Evolutionary conservation across 2,888 invertebrate species (phyloP).

Genomic region (Biston stratarius): DNA sequence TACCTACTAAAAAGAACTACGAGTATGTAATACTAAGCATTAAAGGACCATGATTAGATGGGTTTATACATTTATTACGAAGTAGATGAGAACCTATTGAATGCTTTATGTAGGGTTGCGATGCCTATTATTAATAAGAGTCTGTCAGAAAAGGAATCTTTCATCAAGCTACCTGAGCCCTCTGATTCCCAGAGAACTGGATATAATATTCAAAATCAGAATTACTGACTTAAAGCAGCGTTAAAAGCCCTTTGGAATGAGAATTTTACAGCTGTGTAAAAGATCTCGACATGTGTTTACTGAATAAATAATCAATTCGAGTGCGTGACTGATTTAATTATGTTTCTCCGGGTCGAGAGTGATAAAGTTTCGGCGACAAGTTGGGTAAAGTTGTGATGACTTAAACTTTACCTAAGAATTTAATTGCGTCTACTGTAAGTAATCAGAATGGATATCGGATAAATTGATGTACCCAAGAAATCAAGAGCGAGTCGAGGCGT

Average conservation of each 20-base stretch:
- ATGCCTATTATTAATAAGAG: conserved; percentile 27
- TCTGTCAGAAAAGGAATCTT: conserved; percentile 34
- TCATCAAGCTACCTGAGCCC: conserved; percentile 29
- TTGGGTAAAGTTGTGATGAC: conserved; percentile 19
- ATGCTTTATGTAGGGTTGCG: conserved; percentile 26
- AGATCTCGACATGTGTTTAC: conserved; percentile 43
- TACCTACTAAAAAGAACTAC: too few species aligned
- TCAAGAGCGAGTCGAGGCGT: conserved; percentile 50
- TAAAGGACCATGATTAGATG: conserved; percentile 14
- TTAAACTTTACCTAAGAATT: conserved; percentile 26
- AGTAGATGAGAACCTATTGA: conserved; percentile 19
- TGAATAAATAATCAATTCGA: conserved; percentile 48
- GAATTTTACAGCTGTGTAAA: conserved; percentile 44
- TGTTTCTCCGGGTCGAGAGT: conserved; percentile 24
- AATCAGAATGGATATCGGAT: conserved; percentile 37
- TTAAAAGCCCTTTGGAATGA: conserved; percentile 24
- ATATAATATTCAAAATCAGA: conserved; percentile 36
- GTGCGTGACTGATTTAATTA: conserved; percentile 42
- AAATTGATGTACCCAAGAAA: conserved; percentile 47
- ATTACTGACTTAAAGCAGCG: conserved; percentile 3
- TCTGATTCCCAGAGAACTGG: conserved; percentile 28
- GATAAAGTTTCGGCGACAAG: conserved; percentile 28
- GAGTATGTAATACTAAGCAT: conserved; percentile 5
- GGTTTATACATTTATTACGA: conserved; percentile 18
- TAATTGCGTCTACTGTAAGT: conserved; percentile 29